A percentile compares a stretch with the other conserved stretches of the same genome.
Conservation (phyloP, 2,797 vertebrate genomes). For the Cuniculus paca region DNA sequence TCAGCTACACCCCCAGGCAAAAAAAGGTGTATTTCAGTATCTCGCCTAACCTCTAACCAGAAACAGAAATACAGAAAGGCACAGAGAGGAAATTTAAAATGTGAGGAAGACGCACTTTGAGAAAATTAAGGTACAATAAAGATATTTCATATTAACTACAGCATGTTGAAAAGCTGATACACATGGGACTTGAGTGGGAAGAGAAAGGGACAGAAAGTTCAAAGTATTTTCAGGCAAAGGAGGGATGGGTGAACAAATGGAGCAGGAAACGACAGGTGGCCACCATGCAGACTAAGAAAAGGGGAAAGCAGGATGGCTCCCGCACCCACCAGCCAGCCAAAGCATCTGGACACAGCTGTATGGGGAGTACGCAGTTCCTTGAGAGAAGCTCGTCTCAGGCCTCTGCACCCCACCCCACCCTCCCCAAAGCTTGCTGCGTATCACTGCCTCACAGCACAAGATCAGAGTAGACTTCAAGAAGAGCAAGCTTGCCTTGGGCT, state of each 20-base stretch:
- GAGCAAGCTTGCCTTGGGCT: background rate
- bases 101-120: background rate
- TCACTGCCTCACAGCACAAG: too few relatives aligned
- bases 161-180: background rate
- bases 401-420: background rate
- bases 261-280: too few relatives aligned
- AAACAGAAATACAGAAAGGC: background rate
- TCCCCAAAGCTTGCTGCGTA: background rate
- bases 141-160: background rate
- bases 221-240: background rate
- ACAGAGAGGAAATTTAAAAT: background rate
- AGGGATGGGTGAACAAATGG: rapidly evolving
- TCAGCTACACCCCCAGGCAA: background rate
- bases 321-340: background rate
- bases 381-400: rapidly evolving
- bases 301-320: background rate
- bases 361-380: background rate
- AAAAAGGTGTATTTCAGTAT: background rate
- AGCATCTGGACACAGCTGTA: background rate
- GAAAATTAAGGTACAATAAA: background rate
- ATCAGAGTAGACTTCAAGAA: background rate
- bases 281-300: background rate
- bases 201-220: background rate
- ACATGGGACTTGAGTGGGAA: too few relatives aligned
- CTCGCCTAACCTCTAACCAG: background rate